Base-by-base conservation (phyloP, 2,888 invertebrate genomes). In the Tipula lateralis region DNA sequence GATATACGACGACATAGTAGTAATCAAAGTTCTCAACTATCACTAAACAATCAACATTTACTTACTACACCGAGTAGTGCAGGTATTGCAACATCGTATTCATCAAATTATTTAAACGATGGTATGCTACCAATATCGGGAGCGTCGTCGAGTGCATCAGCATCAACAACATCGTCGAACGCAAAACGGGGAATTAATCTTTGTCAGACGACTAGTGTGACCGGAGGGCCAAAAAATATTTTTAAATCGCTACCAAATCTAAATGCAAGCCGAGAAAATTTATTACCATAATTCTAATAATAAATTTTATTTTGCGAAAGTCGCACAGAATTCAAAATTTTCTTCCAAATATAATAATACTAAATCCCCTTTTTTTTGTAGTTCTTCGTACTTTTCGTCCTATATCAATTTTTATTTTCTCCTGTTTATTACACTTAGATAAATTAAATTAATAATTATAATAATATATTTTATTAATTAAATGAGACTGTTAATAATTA, bases 211-310 rank as follows among this genome's bases (percentile, higher is more conserved):
- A 83, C 13, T 39, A 13, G 12, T 83, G 44, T 50, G 9, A 32
- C 32, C 84, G 82, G 13, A 29, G n/a, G 29, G 24, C 34, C 16
- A n/a, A 80, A 39, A 16, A 81, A 81, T 50, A 84, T 92, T 87
- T 92, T 92, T 87, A 92, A 92, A 89, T 92, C 92, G 87, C 92
- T 94, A 91, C 94, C 94, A 90, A 94, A 94, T 91, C 91, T 94
- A 91, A 94, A 93, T 90, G 93, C 94, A 87, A 93, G 93, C 89
- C 93, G 92, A 89, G 93, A 93, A 89, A 92, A 92, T 88, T 91
- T 93, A 88, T 91, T 93, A 87, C 92, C 91, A 88, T 91, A 88
- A 87, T 88, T 87, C 87, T 86, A 83, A 34, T 13, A 50, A 16
- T 4, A n/a, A n/a, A n/a, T 50, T 84, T 34, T 84, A 30, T 13